Base-by-base conservation (phyloP, 2,797 vertebrate species). In the Anolis apletophallus region DNA sequence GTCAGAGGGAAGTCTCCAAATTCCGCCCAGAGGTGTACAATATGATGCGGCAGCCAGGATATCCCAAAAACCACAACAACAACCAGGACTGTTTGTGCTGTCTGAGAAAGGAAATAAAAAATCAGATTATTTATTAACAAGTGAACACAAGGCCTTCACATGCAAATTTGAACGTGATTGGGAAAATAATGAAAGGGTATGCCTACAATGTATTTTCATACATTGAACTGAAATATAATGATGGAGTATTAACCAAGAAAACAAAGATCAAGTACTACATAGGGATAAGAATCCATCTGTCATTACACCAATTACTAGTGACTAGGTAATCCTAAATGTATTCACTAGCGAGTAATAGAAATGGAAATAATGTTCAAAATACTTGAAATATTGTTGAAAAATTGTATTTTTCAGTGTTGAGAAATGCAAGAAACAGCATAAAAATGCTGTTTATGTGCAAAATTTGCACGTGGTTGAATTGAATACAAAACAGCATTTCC, bases 11-110 rank as follows among this genome's bases (percentile, higher is more conserved):
- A 99, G 57, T 92, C 96, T 84, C 99, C 99, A 5, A 99, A 99
- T 96, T 98, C 98, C 73, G 93, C 98, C 99, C 99, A 99, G 81
- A 99, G 97, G 87, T 98, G 97, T 73, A 99, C 96, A 64, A 99
- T 90, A 0, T 99, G 98, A 95, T 99, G 98, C 0, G 99, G 99
- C 86, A 99, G 96, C 99, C 99, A 99, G 84, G 99, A 99, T 87
- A 99, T 93, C 87, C 99, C 99, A 93, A 99, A 99, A 87, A 99
- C 99, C 95, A 99, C 98, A 16, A 99, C 99, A 90, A 99, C 99
- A 89, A 98, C 98, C 93, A 99, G 96, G 78, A 99, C 97, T 0
- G 98, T 99, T 97, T 99, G 98, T 32, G 98, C 98, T 1, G 99
- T 99, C 99, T 99, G 89, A 69, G 78, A 86, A 74, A 91, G 80